Evolutionary conservation across 2,888 invertebrate species (phyloP).

Genomic region (Sussaba pulchella): DNA sequence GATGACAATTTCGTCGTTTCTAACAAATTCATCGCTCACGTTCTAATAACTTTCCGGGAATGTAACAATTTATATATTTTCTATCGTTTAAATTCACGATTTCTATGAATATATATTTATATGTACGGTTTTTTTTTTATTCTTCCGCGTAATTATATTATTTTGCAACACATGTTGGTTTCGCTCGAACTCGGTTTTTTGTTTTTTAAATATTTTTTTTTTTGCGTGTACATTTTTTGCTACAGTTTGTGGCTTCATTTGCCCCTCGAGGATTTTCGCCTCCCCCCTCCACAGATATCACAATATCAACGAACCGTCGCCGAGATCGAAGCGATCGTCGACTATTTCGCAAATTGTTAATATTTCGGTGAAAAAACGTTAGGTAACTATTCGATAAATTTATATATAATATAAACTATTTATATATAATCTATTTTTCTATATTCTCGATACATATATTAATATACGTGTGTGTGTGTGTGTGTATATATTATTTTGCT

Average conservation of each 20-base stretch:
- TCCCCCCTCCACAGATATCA: constrained; percentile 31
- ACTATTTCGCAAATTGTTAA: constrained; percentile 46
- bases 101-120: constrained; percentile 16
- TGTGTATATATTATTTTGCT: constrained; percentile 1
- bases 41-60: constrained; percentile 38
- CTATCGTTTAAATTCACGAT: constrained; percentile 16
- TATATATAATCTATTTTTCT: constrained; percentile 4
- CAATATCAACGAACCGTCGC: constrained; percentile 48
- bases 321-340: constrained; percentile 7
- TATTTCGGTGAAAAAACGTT: constrained; percentile 46
- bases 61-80: constrained; percentile 50
- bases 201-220: constrained; percentile 5
- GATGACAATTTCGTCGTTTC: constrained; percentile 39
- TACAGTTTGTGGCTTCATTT: neutral
- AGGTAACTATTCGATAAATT: constrained; percentile 43
- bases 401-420: constrained; percentile 26
- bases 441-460: constrained; percentile 11
- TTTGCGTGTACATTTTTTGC: neutral
- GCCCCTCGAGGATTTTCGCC: constrained; percentile 5
- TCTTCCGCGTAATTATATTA: constrained; percentile 25
- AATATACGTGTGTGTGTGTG: neutral
- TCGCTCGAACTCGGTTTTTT: constrained; percentile 22
- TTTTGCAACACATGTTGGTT: constrained; percentile 54
- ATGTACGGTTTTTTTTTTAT: constrained; percentile 15
- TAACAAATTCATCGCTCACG: constrained; percentile 40